A percentile compares a stretch with the other conserved stretches of the same genome.
These are phyloP conservation scores for Tragulus kanchil DNA, from an alignment of 2,113 vertebrate species.

Conservation along the genomic window DNA sequence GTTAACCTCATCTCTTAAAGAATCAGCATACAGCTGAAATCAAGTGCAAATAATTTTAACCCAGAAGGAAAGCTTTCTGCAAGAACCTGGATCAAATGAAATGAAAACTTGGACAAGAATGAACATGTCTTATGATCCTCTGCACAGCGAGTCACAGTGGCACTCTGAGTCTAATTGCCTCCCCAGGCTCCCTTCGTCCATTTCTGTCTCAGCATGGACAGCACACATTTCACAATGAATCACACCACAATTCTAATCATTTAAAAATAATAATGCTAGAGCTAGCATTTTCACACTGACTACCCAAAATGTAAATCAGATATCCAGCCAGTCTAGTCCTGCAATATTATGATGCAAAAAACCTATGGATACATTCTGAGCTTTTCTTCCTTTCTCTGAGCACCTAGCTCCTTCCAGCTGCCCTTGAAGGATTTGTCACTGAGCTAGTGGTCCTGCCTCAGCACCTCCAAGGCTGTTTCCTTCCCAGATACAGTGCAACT, in stretches of 20 bases:
- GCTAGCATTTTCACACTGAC: not conserved
- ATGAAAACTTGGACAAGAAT: not conserved
- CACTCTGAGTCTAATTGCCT: not conserved
- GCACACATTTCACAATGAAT: not conserved
- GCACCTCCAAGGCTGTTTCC: not conserved
- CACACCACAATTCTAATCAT: not conserved
- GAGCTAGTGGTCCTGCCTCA: not conserved
- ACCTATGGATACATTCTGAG: too few species aligned
- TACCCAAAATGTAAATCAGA: not conserved
- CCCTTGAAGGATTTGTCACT: not conserved
- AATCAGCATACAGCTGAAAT: slow-evolving; percentile 11
- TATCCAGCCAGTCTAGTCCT: not conserved
- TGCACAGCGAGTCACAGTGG: not conserved
- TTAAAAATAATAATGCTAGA: not conserved
- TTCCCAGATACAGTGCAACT: not conserved
- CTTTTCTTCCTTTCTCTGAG: not conserved
- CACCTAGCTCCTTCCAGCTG: not conserved
- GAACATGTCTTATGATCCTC: not conserved
- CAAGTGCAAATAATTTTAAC: not conserved
- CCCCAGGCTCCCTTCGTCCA: not conserved
- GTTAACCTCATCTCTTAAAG: slow-evolving; percentile 5
- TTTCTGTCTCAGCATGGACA: not conserved
- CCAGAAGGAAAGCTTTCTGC: not conserved
- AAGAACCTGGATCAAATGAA: not conserved
- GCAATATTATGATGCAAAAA: not conserved